Conservation (phyloP, 2,797 vertebrate species). For the Hypotaenidia okinawae region DNA sequence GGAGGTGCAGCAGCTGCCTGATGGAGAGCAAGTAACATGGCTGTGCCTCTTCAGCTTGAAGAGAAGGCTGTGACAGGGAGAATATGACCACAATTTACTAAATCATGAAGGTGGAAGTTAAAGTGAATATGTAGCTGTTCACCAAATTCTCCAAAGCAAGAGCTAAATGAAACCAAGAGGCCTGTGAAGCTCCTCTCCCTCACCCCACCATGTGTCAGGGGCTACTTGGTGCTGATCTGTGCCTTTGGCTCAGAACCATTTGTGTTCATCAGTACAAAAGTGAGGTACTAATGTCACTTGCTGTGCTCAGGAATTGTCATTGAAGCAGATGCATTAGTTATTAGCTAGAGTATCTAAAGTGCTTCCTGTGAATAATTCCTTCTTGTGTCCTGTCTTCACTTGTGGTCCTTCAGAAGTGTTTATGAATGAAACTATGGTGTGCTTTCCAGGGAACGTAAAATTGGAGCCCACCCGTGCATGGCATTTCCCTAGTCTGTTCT, state of each 20-base stretch:
- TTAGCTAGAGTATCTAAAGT: constrained; percentile 55
- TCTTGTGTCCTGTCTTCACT: not conserved
- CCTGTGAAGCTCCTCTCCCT: not conserved
- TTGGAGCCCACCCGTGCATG: not conserved
- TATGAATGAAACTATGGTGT: not conserved
- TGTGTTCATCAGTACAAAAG: not conserved
- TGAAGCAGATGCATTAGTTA: not conserved
- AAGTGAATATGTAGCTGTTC: not conserved
- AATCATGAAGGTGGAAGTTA: not conserved
- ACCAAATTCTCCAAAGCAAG: not conserved
- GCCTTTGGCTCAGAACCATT: not conserved
- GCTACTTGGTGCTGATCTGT: not conserved
- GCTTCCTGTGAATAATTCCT: constrained; percentile 43
- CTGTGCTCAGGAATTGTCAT: not conserved
- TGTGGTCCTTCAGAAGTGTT: not conserved
- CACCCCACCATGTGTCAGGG: rapidly evolving
- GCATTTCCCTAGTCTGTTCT: not conserved
- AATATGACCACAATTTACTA: not conserved
- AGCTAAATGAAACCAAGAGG: not conserved
- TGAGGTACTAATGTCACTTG: not conserved
- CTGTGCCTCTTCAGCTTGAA: not conserved
- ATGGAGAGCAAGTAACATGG: not conserved
- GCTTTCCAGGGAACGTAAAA: not conserved
- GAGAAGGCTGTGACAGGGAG: not conserved
- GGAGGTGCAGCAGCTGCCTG: not conserved